Base-by-base conservation (phyloP, 2,888 invertebrate genomes). In the Patella ulyssiponensis region DNA sequence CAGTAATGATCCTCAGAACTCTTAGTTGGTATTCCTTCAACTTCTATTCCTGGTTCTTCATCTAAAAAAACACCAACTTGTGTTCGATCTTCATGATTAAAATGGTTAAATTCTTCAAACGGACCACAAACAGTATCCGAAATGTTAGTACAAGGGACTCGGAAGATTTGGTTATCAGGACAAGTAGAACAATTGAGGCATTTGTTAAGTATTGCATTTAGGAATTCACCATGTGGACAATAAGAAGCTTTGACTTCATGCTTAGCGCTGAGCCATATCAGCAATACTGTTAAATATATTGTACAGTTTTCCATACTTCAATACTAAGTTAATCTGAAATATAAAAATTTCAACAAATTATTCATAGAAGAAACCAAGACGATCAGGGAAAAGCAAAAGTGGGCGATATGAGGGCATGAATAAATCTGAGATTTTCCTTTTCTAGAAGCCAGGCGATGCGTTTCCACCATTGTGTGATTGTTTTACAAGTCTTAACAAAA, bases 1-100 rank as follows among this genome's bases (percentile, higher is more conserved):
- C 88, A 88, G 58, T 87, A 83, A 51, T 82, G 75, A 64, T 84
- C 80, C 56, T 86, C 86, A 12, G 84, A 85, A 53, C 85, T 84
- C 14, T 84, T 77, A 3, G 77, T 76, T 2, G 79, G 79, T 23
- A 74, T 73, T 33, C 56, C 77, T 52, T 77, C 27, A 17, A 77
- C 54, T 20, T 53, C 51, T 23, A 73, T 56, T 54, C 69, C 69
- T 54, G 72, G 73, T 12, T 54, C 73, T 17, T 27, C 56, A 3
- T 44, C 27, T 53, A 23, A 27, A 77, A 20, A 53, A 51, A 44
- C 70, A 33, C 73, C 72, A 3, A 74, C 75, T 76, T 69, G 56
- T 17, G 69, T 71, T 12, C 52, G 75, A 20, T 71, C 52, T 4
- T 69, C 71, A 70, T 82, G 82, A 15, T 80, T 79, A 69, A 79